These are phyloP conservation scores for Drosophila aldrichi DNA, from an alignment of 2,888 invertebrate species.

Conservation along the genomic window DNA sequence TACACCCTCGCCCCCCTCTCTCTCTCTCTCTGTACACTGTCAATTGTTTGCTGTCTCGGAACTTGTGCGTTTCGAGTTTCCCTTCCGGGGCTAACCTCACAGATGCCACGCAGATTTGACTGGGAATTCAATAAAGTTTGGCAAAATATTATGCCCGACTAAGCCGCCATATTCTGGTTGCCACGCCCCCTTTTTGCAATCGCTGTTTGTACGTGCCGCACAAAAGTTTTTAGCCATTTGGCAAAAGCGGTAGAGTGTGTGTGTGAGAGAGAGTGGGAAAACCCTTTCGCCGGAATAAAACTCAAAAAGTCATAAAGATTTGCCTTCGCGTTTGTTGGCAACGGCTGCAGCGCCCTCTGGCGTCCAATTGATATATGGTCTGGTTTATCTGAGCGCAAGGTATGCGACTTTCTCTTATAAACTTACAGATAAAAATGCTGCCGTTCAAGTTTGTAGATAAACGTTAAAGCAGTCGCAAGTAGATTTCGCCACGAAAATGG, in stretches of 20 bases:
- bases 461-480: slow-evolving; percentile 30
- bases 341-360: slow-evolving; percentile 59
- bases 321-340: slow-evolving; percentile 45
- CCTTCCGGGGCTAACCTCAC: slow-evolving; percentile 36
- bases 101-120: slow-evolving; percentile 71
- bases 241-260: slow-evolving; percentile 6
- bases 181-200: slow-evolving; percentile 44
- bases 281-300: slow-evolving; percentile 45
- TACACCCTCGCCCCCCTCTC: not conserved
- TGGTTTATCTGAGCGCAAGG: slow-evolving; percentile 45
- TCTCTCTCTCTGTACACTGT: slow-evolving; percentile 10
- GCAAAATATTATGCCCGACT: slow-evolving; percentile 75
- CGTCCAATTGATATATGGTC: slow-evolving; percentile 68
- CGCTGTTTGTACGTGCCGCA: slow-evolving; percentile 58
- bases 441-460: slow-evolving; percentile 30
- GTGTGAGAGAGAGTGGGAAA: slow-evolving; percentile 13
- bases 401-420: slow-evolving; percentile 25
- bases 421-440: slow-evolving; percentile 1
- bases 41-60: slow-evolving; percentile 73
- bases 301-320: slow-evolving; percentile 77
- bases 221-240: slow-evolving; percentile 62
- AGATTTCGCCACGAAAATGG: not conserved
- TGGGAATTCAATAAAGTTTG: slow-evolving; percentile 81
- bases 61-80: slow-evolving; percentile 48
- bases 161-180: slow-evolving; percentile 46